A percentile compares a stretch with the other conserved stretches of the same genome.
phyloP scores from a whole-genome alignment of 1,140 invertebrate species.

The Cotesia typhae region DNA sequence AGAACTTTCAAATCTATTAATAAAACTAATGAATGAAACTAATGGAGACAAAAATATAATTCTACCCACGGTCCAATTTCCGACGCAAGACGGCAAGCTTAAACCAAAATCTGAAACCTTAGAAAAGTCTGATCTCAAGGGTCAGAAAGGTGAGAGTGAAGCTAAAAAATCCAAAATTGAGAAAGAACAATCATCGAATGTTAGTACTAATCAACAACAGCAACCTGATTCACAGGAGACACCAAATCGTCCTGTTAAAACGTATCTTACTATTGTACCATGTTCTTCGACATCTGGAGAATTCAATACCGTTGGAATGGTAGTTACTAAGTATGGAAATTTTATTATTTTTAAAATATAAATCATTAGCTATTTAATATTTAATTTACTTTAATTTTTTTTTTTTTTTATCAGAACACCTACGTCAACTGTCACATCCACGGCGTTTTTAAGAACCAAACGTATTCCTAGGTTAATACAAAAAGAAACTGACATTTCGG shows the following conservation, averaged over 20 bases:
- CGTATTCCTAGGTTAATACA: constrained; percentile 58
- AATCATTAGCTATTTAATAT: constrained; percentile 4
- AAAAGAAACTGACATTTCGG: constrained; percentile 46
- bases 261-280: constrained; percentile 49
- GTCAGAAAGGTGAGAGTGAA: constrained; percentile 49
- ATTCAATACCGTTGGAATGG: constrained; percentile 44
- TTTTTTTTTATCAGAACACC: constrained; percentile 45
- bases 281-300: constrained; percentile 48
- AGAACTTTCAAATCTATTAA: constrained; percentile 79
- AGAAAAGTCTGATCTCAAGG: constrained; percentile 38
- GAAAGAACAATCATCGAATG: constrained; percentile 28
- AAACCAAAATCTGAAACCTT: constrained; percentile 50
- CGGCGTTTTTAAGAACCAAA: constrained; percentile 58
- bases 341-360: background rate
- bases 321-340: constrained; percentile 34
- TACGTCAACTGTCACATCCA: constrained; percentile 44
- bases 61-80: constrained; percentile 62
- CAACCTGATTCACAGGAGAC: constrained; percentile 35
- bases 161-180: constrained; percentile 49
- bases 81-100: constrained; percentile 61
- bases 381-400: constrained; percentile 17
- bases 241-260: constrained; percentile 42
- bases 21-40: constrained; percentile 72
- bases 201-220: constrained; percentile 36
- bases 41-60: constrained; percentile 58